Evolutionary conservation across 2,113 vertebrate genomes (phyloP), one percentile per base, ranked within the genome.

Genomic region (Silurus asotus): DNA sequence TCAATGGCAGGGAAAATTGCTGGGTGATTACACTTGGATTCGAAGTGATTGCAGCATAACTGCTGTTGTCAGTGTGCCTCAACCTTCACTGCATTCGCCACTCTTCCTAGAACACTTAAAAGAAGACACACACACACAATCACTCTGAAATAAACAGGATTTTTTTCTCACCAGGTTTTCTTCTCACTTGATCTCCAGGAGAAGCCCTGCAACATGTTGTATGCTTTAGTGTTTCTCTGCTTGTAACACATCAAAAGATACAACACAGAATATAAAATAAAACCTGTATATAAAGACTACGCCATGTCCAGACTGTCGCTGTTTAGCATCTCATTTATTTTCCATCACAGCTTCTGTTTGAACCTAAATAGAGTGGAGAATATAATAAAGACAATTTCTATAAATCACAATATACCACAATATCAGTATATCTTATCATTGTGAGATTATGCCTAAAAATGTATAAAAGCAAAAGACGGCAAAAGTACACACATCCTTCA

Each of bases 1-100:
- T 49, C 15, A 17, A 28, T 74, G 67, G 37, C 86, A 72, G 15
- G 37, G 58, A 70, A 85, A 79, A 87, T 87, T 87, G 72, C 25
- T 20, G 74, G 74, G 79, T 55, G 74, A 83, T 89, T 87, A 70
- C 11, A 10, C 6, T 25, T 70, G 45, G 10, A 20, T 20, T 59
- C 0, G 20, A 72, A 81, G 37, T 25, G n/a, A 86, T 81, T 81
- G 23, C 45, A 48, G 5, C 20, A n/a, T 58, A 61, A 49, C 13
- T 79, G 84, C 19, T 64, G 48, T 77, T 76, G 83, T 84, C 28
- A 61, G 53, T 9, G 14, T 58, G 76, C 1, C 55, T 55, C 55
- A 59, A 78, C 8, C 76, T 78, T 78, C 23, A n/a, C 8, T 58
- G 8, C 76, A 55, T 55, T 37, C 4, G 13, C 37, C 1, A 19